These are phyloP conservation scores for Drosophila lacertosa DNA, from an alignment of 1,140 invertebrate species.

Conservation along the genomic window DNA sequence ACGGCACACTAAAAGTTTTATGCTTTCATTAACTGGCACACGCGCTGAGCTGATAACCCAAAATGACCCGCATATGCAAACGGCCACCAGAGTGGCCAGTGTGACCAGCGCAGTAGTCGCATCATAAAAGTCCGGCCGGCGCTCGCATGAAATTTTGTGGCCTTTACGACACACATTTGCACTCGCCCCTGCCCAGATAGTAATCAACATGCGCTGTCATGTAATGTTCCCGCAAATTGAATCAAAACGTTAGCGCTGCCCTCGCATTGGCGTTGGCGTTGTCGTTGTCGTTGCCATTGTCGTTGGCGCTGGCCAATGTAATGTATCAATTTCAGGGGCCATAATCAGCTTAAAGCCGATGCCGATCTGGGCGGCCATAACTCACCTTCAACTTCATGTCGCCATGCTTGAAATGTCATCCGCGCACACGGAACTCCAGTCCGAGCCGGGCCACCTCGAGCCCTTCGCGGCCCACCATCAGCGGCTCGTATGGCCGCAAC, in stretches of 20 bases:
- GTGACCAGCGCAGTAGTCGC: conserved; percentile 16
- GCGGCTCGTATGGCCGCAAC: conserved; percentile 75
- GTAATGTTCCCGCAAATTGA: conserved; percentile 79
- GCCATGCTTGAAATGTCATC: conserved; percentile 91
- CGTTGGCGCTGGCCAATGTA: conserved; percentile 35
- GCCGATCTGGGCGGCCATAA: conserved; percentile 23
- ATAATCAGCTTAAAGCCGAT: conserved; percentile 65
- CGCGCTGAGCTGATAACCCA: conserved; percentile 55
- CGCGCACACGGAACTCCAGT: conserved; percentile 89
- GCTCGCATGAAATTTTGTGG: conserved; percentile 74
- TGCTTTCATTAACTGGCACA: conserved; percentile 75
- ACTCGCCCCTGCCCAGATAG: conserved; percentile 54
- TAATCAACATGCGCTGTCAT: conserved; percentile 78
- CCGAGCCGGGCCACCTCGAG: conserved; percentile 90
- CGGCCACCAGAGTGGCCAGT: conserved; percentile 16
- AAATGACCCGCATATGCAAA: conserved; percentile 73
- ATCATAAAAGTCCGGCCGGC: conserved; percentile 50
- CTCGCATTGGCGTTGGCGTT: conserved; percentile 12
- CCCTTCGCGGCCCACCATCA: conserved; percentile 83
- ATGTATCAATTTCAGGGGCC: conserved; percentile 70
- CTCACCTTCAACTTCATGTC: conserved; percentile 92
- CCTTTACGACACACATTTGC: conserved; percentile 76
- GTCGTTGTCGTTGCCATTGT: background rate
- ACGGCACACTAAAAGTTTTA: conserved; percentile 76
- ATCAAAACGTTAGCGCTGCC: conserved; percentile 57